Evolutionary conservation across 2,888 invertebrate genomes (phyloP).

Genomic region (Caenorhabditis macrosperma): DNA sequence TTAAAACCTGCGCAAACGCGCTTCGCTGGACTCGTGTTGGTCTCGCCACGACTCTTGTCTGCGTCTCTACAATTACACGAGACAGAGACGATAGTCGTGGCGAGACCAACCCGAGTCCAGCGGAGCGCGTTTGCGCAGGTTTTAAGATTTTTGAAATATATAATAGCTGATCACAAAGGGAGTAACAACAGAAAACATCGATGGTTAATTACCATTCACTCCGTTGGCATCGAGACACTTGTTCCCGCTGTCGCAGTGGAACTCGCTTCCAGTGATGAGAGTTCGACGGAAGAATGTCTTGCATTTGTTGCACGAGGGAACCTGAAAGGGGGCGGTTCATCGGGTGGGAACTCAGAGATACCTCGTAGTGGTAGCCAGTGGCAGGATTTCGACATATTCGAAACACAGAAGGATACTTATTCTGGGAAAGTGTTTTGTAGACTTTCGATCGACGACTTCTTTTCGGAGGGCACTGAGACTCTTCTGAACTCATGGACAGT

Average conservation of each 20-base stretch:
- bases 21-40: too few species aligned
- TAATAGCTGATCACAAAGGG: too few species aligned
- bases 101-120: too few species aligned
- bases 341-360: neutral
- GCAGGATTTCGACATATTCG: slow-evolving; percentile 65
- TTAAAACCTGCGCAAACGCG: too few species aligned
- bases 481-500: neutral
- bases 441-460: slow-evolving; percentile 31
- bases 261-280: slow-evolving; percentile 49
- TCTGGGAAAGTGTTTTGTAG: slow-evolving; percentile 44
- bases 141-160: too few species aligned
- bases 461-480: slow-evolving; percentile 17
- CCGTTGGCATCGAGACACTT: slow-evolving; percentile 47
- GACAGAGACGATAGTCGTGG: too few species aligned
- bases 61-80: too few species aligned
- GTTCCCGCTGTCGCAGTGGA: slow-evolving; percentile 26
- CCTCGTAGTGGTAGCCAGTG: slow-evolving; percentile 69
- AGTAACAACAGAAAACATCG: too few species aligned
- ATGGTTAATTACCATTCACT: slow-evolving; percentile 16
- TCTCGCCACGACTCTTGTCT: too few species aligned
- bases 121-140: too few species aligned
- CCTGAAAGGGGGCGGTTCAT: too few species aligned
- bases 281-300: slow-evolving; percentile 62
- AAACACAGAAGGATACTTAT: slow-evolving; percentile 64
- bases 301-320: slow-evolving; percentile 64